Evolutionary conservation across 2,888 invertebrate genomes (phyloP), one percentile per base, ranked within the genome.

Genomic region (Acleris cristana): DNA sequence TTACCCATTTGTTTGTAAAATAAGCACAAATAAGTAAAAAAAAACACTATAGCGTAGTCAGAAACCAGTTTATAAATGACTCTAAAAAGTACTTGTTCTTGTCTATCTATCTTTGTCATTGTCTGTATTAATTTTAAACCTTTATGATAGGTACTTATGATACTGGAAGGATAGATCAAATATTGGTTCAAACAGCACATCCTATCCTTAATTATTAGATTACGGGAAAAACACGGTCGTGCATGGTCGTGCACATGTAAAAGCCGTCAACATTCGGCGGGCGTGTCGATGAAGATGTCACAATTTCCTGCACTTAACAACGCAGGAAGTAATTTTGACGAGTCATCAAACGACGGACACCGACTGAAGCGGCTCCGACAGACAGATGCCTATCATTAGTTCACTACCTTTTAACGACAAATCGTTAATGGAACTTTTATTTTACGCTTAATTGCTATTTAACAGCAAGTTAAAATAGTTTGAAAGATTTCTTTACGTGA

Each of bases 251-350:
- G 19, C 21, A 64, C 65, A 71, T 64, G 72, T 64, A 68, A 82
- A 85, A 84, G 84, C 85, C 80, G 85, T 85, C 85, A 85, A 74
- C 85, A 78, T 87, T 85, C 74, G 81, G 83, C 78, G 86, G 90
- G 90, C 87, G 90, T 89, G 90, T 82, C 89, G 84, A 84, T 84
- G 80, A 86, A 88, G 88, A 83, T 91, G 88, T 89, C 89, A 90
- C 92, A 92, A 92, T 92, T 92, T 92, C 92, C 92, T 91, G 92
- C 91, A 91, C 92, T 92, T 92, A 92, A 92, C 87, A 90, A 86
- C 87, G 74, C 89, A 87, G 92, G 92, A 92, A 91, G 88, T 85
- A 90, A 92, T 92, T 90, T 89, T 92, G 92, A 90, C 86, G 90
- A 91, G 81, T 92, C 92, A 90, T 90, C 91, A 91, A 91, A 90